Conservation (phyloP, 2,113 vertebrate species). For the Panthera uncia region DNA sequence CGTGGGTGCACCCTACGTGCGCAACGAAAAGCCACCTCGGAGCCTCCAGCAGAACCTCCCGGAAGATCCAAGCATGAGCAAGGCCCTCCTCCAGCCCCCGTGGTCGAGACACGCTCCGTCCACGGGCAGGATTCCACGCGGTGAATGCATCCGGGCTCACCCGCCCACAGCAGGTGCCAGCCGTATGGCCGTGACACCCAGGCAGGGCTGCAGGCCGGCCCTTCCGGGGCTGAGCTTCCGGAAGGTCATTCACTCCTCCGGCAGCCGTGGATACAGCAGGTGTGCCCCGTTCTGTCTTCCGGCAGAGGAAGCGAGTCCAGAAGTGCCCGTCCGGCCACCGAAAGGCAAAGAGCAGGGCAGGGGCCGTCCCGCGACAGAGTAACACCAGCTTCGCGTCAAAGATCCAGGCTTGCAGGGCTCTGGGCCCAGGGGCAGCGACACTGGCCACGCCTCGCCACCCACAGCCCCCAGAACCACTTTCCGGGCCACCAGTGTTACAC, state of each 20-base stretch:
- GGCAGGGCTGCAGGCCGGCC: not conserved
- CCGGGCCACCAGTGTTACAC: too few species aligned
- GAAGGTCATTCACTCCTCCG: not conserved
- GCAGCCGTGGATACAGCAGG: slow-evolving; percentile 18
- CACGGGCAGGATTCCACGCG: accelerated
- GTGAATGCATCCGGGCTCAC: not conserved
- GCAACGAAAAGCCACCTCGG: not conserved
- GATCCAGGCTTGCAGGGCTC: not conserved
- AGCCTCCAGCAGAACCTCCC: not conserved
- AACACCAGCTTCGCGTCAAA: too few species aligned
- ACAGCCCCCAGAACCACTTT: too few species aligned
- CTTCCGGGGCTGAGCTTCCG: not conserved
- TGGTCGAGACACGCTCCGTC: not conserved
- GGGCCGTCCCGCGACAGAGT: not conserved
- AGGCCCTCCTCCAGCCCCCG: not conserved
- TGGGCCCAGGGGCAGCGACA: not conserved
- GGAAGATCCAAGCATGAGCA: not conserved
- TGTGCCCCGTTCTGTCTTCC: not conserved
- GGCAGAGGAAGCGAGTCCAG: not conserved
- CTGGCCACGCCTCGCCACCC: accelerated
- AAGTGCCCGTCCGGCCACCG: not conserved
- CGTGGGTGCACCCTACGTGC: accelerated
- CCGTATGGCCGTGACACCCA: not conserved
- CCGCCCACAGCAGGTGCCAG: not conserved
- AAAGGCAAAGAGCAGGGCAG: not conserved